A percentile compares a stretch with the other conserved stretches of the same genome.
Evolutionary conservation across 2,113 vertebrate genomes (phyloP).

Genomic region (Prionailurus bengalensis): DNA sequence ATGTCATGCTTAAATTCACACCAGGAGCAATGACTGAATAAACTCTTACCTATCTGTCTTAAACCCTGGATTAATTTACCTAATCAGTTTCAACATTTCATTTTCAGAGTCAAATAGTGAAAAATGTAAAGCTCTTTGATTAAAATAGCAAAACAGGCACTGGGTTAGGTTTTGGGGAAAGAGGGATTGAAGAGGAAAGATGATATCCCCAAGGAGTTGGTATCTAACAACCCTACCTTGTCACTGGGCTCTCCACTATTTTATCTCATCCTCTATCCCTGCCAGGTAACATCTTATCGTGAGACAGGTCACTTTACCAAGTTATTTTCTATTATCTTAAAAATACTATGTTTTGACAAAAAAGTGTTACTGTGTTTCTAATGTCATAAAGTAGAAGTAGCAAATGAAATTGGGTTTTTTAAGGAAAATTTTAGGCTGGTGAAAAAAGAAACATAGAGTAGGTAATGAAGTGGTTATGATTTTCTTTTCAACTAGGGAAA

Average conservation of each 20-base stretch:
- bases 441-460: neutral
- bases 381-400: neutral
- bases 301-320: neutral
- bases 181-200: neutral
- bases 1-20: conserved; percentile 4
- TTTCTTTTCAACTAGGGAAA: conserved; percentile 30
- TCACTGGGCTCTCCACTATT: neutral
- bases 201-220: neutral
- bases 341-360: neutral
- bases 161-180: neutral
- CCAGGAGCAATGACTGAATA: neutral
- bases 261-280: neutral
- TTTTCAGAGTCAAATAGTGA: neutral
- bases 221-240: neutral
- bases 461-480: neutral
- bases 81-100: neutral
- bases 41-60: neutral
- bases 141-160: neutral
- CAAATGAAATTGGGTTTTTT: neutral
- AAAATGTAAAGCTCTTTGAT: neutral
- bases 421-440: neutral
- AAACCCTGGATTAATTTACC: conserved; percentile 4
- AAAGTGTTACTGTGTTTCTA: neutral
- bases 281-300: neutral
- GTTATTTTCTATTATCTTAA: conserved; percentile 17